Base-by-base conservation (phyloP, 2,113 vertebrate genomes). In the Pseudorectes ferrugineus region DNA sequence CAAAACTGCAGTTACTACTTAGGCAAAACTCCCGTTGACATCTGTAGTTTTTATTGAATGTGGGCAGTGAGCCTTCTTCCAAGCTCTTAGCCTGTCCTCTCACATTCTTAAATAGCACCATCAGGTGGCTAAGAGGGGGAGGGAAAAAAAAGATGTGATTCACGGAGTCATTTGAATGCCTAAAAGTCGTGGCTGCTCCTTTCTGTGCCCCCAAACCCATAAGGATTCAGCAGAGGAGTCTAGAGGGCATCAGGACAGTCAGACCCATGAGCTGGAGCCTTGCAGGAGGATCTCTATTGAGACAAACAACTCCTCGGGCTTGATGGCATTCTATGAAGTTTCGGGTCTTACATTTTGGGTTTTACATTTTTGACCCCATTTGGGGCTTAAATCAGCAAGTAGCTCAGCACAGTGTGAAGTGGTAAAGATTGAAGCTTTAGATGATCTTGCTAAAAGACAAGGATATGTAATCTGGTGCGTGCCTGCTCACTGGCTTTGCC, bases 1-100 rank as follows among this genome's bases (percentile, higher is more conserved):
- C 92, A 93, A 96, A 94, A n/a, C 24, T 67, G 67, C 74, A 85
- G 66, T 93, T 91, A 51, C 67, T 58, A 36, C 85, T 58, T 58
- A 59, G 28, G 77, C 46, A 95, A 85, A 90, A 83, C 58, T 92
- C 62, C 38, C 13, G 0, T 55, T 54, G 59, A 57, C 63, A 43
- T 70, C 81, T 80, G 31, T 51, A 83, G 25, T 4, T 92, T 91
- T 83, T 72, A 51, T 2, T 62, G 38, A 83, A 79, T 17, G 33
- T 59, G 28, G 22, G 48, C 43, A 76, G 40, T 1, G 4, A 85
- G 46, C n/a, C 26, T 77, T 63, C 78, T 54, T 59, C n/a, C 33
- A 14, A 35, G n/a, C 29, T 51, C 36, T 71, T 46, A 31, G 35
- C n/a, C 45, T 74, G 26, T 68, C 36, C 54, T 87, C 40, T 67